Evolutionary conservation across 1,140 invertebrate species (phyloP).

Genomic region (Plodia interpunctella): DNA sequence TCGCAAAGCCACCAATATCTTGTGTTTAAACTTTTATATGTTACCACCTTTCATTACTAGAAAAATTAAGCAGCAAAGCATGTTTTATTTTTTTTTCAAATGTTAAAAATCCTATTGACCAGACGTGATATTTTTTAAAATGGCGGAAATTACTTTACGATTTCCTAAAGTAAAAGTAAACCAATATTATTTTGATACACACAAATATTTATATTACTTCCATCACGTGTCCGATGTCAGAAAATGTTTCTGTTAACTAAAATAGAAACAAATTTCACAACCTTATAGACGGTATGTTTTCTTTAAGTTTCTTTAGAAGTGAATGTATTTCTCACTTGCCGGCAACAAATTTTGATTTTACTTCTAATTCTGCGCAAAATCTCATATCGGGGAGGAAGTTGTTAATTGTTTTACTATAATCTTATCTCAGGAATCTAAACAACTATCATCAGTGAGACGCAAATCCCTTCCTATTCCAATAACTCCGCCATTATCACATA

Average conservation of each 20-base stretch:
- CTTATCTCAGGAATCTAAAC: background rate
- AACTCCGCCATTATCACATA: conserved; percentile 4
- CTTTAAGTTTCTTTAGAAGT: too few species aligned
- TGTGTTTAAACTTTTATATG: background rate
- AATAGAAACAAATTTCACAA: background rate
- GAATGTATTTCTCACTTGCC: too few species aligned
- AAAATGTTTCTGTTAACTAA: background rate
- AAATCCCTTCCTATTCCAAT: conserved; percentile 4
- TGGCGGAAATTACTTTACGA: too few species aligned
- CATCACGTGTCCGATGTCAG: background rate
- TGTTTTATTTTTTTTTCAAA: too few species aligned
- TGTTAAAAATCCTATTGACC: too few species aligned
- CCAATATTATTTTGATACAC: background rate
- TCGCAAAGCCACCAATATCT: background rate
- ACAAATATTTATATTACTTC: background rate
- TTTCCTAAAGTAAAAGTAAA: background rate
- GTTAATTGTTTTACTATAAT: background rate
- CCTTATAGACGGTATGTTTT: too few species aligned
- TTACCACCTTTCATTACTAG: too few species aligned
- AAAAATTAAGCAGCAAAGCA: too few species aligned
- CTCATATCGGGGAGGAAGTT: background rate
- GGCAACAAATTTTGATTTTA: too few species aligned
- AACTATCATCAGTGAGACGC: conserved; percentile 3
- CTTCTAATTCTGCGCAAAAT: background rate
- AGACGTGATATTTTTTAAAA: too few species aligned